Percentiles rank a stretch among this genome's conserved stretches.
Conservation (phyloP, 2,888 invertebrate genomes). For the Tinea semifulvella region DNA sequence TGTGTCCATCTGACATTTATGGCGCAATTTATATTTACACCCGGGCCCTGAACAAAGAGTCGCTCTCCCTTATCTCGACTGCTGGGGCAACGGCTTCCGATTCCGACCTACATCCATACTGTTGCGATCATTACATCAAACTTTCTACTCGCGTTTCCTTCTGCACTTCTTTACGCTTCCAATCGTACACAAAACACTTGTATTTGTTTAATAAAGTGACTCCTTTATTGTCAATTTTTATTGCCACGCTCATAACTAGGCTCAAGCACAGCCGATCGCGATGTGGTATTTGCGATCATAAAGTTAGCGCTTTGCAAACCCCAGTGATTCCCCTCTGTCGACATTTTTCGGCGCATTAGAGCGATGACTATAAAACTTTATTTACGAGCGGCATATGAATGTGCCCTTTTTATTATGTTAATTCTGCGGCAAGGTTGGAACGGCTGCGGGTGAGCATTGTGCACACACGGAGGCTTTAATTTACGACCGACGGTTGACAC, state of each 20-base stretch:
- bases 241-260: conserved; percentile 3
- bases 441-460: conserved; percentile 29
- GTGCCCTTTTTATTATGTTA: conserved; percentile 61
- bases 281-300: conserved; percentile 20
- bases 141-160: conserved; percentile 11
- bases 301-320: conserved; percentile 24
- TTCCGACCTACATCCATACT: conserved; percentile 8
- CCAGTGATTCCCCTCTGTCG: conserved; percentile 27
- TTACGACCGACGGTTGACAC: conserved; percentile 33
- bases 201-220: conserved; percentile 5
- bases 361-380: conserved; percentile 57
- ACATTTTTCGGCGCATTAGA: conserved; percentile 54
- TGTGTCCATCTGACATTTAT: conserved; percentile 51
- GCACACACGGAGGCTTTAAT: conserved; percentile 33
- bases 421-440: conserved; percentile 33
- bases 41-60: conserved; percentile 27
- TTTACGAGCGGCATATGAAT: conserved; percentile 53
- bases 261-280: conserved; percentile 5
- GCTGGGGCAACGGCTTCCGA: conserved; percentile 8
- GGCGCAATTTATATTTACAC: conserved; percentile 47
- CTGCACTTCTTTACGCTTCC: not conserved
- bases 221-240: conserved; percentile 7
- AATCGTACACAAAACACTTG: not conserved
- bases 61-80: conserved; percentile 27
- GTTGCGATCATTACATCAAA: conserved; percentile 4